phyloP scores from a whole-genome alignment of 2,888 invertebrate species.

The Girardia tigrina region DNA sequence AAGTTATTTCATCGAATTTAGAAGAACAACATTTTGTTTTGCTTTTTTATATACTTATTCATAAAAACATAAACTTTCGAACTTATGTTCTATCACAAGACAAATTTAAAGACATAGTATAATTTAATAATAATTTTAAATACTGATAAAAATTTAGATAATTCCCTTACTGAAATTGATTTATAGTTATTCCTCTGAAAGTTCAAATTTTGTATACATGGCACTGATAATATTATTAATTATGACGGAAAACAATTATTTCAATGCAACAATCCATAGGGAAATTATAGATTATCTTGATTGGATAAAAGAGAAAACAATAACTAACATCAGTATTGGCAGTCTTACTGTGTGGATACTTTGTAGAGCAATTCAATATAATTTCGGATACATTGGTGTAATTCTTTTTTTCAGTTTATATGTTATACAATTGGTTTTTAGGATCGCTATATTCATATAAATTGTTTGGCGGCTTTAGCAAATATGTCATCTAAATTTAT shows the following conservation, averaged over 20 bases:
- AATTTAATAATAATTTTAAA: background rate
- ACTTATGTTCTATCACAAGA: background rate
- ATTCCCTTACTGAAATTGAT: background rate
- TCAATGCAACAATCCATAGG: background rate
- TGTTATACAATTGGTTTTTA: background rate
- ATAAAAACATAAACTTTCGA: background rate
- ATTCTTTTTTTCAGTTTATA: background rate
- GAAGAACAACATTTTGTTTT: background rate
- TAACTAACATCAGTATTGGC: conserved; percentile 13
- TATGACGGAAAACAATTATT: background rate
- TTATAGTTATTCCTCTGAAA: conserved; percentile 17
- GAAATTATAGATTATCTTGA: background rate
- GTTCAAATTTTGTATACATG: conserved; percentile 13
- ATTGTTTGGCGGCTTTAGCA: conserved; percentile 17
- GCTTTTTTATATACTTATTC: background rate
- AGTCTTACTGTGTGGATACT: background rate
- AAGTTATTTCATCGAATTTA: conserved; percentile 18
- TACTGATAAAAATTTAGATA: background rate
- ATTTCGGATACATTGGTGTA: background rate
- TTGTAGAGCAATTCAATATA: background rate
- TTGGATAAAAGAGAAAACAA: background rate
- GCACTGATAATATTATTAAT: background rate
- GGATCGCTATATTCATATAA: conserved; percentile 15
- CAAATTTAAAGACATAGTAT: background rate
- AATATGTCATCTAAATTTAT: background rate